Conservation (phyloP, 2,888 invertebrate species). For the Zelleria hepariella region DNA sequence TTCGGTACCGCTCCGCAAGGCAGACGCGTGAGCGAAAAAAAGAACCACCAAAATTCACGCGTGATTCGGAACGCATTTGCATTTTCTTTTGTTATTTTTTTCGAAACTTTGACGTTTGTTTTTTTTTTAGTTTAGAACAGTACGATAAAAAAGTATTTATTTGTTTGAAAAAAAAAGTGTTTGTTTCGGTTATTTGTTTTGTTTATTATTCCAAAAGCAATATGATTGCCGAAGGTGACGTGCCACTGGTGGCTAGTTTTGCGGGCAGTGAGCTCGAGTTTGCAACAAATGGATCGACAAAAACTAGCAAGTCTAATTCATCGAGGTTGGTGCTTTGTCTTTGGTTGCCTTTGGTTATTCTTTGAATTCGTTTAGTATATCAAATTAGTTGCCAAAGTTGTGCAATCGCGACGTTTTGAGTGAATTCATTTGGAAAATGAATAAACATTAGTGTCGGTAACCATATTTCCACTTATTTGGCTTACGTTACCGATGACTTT, state of each 20-base stretch:
- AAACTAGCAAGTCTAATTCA: constrained; percentile 53
- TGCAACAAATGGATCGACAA: constrained; percentile 43
- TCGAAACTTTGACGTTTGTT: background rate
- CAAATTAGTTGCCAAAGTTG: background rate
- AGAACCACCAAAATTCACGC: background rate
- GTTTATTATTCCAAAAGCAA: constrained; percentile 14
- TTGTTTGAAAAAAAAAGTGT: too few relatives aligned
- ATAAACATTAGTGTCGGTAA: too few relatives aligned
- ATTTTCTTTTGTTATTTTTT: background rate
- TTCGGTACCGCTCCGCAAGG: constrained; percentile 25
- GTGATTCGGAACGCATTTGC: background rate
- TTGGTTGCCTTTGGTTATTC: background rate
- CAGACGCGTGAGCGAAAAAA: background rate
- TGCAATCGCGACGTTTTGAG: background rate
- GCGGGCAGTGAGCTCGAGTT: constrained; percentile 57
- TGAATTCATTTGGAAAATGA: too few relatives aligned
- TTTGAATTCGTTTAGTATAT: background rate
- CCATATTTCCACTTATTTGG: too few relatives aligned
- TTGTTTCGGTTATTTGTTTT: constrained; percentile 5
- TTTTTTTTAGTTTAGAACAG: background rate
- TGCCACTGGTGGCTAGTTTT: constrained; percentile 59
- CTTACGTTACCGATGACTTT: too few relatives aligned
- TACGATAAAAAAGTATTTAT: too few relatives aligned
- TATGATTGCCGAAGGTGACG: constrained; percentile 60
- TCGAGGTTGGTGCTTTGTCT: constrained; percentile 42